Evolutionary conservation across 2,113 vertebrate genomes (phyloP), one percentile per base, ranked within the genome.

Genomic region (Oncorhynchus masou): DNA sequence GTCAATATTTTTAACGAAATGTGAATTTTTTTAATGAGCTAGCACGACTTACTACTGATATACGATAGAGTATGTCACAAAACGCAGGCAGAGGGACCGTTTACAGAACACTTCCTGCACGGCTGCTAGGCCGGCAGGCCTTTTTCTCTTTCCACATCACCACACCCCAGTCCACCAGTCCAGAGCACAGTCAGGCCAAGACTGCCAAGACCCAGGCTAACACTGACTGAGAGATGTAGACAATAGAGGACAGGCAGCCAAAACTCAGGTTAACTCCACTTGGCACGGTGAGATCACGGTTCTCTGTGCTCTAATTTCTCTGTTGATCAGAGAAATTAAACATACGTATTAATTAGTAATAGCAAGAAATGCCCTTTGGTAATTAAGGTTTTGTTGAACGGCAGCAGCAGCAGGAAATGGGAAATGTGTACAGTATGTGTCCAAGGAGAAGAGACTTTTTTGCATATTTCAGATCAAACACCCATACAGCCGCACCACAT

Each of bases 71-170:
- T 8, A 39, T 8, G 39, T 39, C 39, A 79, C 57, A 62, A 62
- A 19, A 62, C 1, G 62, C 62, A 65, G 81, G 79, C 49, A 80
- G 83, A 83, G 83, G 73, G 66, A 80, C 64, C 60, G 80, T 88
- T 87, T 78, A 86, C 82, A 83, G 29, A 70, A 68, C 3, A 72
- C 82, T 87, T 88, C 86, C 86, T 77, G 57, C 65, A 66, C 48
- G 74, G 69, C 49, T 51, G 49, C 16, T 49, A 71, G 59, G 60
- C 65, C 11, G 1, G 7, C 34, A 39, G 34, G 34, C 34, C 34
- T 39, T 45, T 74, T 78, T 65, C 65, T 62, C 60, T 80, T 77
- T 80, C 73, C 67, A 68, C 22, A 45, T 68, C 9, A 25, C 83
- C 81, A 77, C 76, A 75, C 85, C 85, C 85, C 64, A 80, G 54